phyloP scores from a whole-genome alignment of 1,140 invertebrate species.

The Diploscapter pachys region DNA sequence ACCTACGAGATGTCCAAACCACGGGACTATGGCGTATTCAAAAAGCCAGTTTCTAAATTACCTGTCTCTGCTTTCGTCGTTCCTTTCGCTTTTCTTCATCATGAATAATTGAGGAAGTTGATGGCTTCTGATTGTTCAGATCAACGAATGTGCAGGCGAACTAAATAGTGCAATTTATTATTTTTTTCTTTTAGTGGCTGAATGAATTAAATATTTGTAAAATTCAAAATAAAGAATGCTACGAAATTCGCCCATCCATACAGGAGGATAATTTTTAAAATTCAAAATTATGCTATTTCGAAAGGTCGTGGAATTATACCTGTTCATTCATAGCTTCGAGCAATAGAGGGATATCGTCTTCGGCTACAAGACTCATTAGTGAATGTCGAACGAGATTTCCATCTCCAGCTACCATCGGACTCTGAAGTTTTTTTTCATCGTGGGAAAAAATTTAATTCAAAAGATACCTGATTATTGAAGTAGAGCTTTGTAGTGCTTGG shows the following conservation, averaged over 20 bases:
- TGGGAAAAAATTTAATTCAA: background rate
- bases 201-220: constrained; percentile 20
- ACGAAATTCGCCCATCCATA: background rate
- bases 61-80: constrained; percentile 16
- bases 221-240: constrained; percentile 9
- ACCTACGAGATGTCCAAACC: background rate
- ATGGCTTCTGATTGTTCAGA: constrained; percentile 14
- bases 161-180: constrained; percentile 10
- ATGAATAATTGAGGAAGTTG: constrained; percentile 34
- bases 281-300: no score
- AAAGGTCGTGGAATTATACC: background rate
- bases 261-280: background rate
- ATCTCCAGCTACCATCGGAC: constrained; percentile 39
- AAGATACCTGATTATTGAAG: background rate
- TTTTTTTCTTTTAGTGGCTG: constrained; percentile 13
- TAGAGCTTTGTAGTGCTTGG: no score
- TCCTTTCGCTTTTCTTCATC: constrained; percentile 7
- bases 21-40: constrained; percentile 4
- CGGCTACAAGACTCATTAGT: constrained; percentile 33
- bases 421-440: constrained; percentile 21
- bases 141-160: constrained; percentile 35
- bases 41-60: background rate
- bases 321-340: constrained; percentile 41
- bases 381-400: constrained; percentile 40
- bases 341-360: constrained; percentile 37